Conservation (phyloP, 1,140 invertebrate genomes). For the Cydia amplana region DNA sequence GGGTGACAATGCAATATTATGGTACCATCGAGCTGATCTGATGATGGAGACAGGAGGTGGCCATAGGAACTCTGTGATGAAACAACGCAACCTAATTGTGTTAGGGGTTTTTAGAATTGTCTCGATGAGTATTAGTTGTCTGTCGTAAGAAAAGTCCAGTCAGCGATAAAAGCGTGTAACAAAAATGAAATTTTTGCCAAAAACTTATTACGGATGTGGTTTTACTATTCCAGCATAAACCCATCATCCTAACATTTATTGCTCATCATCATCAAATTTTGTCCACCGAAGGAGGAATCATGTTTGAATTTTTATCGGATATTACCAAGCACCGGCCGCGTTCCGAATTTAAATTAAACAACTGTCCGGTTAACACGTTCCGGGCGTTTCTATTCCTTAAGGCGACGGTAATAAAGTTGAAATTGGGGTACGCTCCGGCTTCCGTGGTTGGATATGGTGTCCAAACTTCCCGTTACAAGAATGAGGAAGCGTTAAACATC, state of each 20-base stretch:
- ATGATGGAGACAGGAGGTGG: too few species aligned
- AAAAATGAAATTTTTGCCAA: too few species aligned
- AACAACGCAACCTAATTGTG: too few species aligned
- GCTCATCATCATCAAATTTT: neutral
- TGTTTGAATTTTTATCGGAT: slow-evolving; percentile 28
- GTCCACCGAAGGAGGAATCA: neutral
- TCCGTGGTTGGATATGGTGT: slow-evolving; percentile 12
- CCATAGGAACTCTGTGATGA: too few species aligned
- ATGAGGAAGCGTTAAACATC: neutral
- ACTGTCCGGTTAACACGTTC: neutral
- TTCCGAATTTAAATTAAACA: slow-evolving; percentile 24
- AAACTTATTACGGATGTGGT: too few species aligned
- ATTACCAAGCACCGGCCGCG: slow-evolving; percentile 21
- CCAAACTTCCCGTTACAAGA: slow-evolving; percentile 25
- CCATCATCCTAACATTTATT: neutral
- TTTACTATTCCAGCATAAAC: neutral
- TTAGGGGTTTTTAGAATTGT: too few species aligned
- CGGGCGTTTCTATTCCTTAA: neutral
- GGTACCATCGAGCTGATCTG: too few species aligned
- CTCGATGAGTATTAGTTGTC: too few species aligned
- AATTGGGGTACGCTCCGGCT: neutral
- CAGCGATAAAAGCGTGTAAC: too few species aligned
- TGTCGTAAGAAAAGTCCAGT: too few species aligned
- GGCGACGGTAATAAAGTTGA: neutral
- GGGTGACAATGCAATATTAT: too few species aligned